A percentile compares a stretch with the other conserved stretches of the same genome.
phyloP scores from a whole-genome alignment of 64 coral and sea anemone species.

The Stylophora pistillata region DNA sequence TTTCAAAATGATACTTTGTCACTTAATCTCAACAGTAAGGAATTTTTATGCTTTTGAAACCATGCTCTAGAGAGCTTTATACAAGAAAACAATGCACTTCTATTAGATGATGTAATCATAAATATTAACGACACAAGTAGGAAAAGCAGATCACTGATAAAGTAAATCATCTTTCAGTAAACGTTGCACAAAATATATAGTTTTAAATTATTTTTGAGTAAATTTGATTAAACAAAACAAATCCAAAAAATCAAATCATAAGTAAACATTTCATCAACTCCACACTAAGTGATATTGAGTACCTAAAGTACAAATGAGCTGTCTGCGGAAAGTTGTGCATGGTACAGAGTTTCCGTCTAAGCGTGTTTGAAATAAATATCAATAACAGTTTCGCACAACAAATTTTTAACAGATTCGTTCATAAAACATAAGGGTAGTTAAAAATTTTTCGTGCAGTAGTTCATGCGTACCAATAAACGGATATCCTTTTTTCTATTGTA shows the following conservation, averaged over 20 bases:
- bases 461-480: neutral
- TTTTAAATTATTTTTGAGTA: neutral
- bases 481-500: conserved; percentile 22
- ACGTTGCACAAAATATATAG: neutral
- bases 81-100: neutral
- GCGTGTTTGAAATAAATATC: neutral
- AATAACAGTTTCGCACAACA: neutral
- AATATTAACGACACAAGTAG: neutral
- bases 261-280: neutral
- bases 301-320: too few relatives aligned
- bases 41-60: neutral
- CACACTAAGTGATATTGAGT: too few relatives aligned
- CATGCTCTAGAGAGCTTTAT: neutral
- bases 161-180: neutral
- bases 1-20: neutral
- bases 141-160: neutral
- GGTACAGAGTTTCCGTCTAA: too few relatives aligned
- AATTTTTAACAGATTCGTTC: neutral
- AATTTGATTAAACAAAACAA: neutral
- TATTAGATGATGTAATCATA: neutral
- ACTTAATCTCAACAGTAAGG: neutral
- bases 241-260: neutral
- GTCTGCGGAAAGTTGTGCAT: too few relatives aligned
- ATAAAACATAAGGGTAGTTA: neutral
- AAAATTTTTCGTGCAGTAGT: neutral